Evolutionary conservation across 2,888 invertebrate genomes (phyloP), one percentile per base, ranked within the genome.

Genomic region (Pristionchus fissidentatus): DNA sequence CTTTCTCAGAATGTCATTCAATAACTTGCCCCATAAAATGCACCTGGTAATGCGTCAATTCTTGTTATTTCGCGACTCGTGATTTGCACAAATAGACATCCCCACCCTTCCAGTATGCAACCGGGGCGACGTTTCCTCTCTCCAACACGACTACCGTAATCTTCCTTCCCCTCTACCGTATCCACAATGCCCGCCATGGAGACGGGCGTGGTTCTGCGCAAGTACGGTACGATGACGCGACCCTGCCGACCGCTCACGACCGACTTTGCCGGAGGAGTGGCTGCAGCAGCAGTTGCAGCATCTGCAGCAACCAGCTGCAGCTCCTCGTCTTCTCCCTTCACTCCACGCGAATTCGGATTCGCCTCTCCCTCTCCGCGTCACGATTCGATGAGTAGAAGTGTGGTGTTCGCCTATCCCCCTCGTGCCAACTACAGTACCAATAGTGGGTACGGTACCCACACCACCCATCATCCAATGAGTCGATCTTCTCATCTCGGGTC

Each of bases 221-320:
- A 83, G 83, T 83, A 83, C 77, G 83, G 83, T 22, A 83, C 83
- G 83, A 83, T 83, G 83, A 60, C 83, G 43, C 55, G 83, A n/a
- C 83, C 83, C 43, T 83, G 83, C 43, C 83, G 83, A 4, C 60
- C 83, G 41, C 60, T 83, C 15, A 83, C 83, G 22, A 35, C 49
- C 35, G 77, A 70, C 43, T 26, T 60, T 22, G 62, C 35, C 2
- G 41, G 26, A 4, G 43, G 22, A 43, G 60, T 60, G 0, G 57
- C 35, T 0, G 26, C 79, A 3, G 29, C 77, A 3, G 77, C 52
- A 49, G 19, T 4, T 41, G 32, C 8, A 3, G 26, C 79, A 41
- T 55, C 29, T 1, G 29, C 62, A 13, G 62, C 70, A n/a, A 19
- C 15, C 41, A 5, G 43, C n/a, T 8, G 81, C 81, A 32, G 60